A percentile compares a stretch with the other conserved stretches of the same genome.
These are phyloP conservation scores for Cryptosula pallasiana DNA, from an alignment of 2,888 invertebrate genomes.

Conservation along the genomic window DNA sequence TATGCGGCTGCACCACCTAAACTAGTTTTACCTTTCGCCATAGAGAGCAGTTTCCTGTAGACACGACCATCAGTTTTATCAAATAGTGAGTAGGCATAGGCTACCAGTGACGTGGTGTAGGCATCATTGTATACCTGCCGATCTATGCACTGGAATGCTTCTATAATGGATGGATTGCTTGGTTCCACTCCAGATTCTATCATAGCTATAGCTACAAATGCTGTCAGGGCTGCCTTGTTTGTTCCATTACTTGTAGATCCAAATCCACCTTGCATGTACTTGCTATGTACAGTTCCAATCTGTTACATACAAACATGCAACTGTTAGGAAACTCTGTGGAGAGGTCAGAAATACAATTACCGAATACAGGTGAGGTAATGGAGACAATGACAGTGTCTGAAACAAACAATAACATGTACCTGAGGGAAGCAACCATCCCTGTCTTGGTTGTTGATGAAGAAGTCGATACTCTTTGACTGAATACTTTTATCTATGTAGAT, in stretches of 20 bases:
- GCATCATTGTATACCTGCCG: constrained; percentile 32
- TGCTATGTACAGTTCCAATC: constrained; percentile 26
- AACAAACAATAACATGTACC: too few species aligned
- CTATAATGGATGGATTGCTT: constrained; percentile 30
- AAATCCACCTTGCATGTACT: constrained; percentile 28
- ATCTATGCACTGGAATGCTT: constrained; percentile 31
- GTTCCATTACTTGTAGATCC: constrained; percentile 29
- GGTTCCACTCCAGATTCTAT: constrained; percentile 36
- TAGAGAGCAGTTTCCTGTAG: constrained; percentile 23
- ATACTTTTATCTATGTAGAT: constrained; percentile 60
- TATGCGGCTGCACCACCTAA: too few species aligned
- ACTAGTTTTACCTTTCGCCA: constrained; percentile 22
- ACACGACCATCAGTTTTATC: not conserved
- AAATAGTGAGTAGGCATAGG: constrained; percentile 30
- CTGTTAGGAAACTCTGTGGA: too few species aligned
- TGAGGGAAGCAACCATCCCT: constrained; percentile 72
- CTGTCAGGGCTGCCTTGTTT: constrained; percentile 37
- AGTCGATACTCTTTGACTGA: constrained; percentile 34
- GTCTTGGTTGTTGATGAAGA: constrained; percentile 59
- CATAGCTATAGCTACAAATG: constrained; percentile 44
- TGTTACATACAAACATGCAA: too few species aligned
- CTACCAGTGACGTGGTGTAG: constrained; percentile 31
- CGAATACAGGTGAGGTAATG: too few species aligned
- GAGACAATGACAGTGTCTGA: too few species aligned
- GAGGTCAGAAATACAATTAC: too few species aligned